Conservation (phyloP, 2,113 vertebrate genomes). For the Coracopsis vasa region DNA sequence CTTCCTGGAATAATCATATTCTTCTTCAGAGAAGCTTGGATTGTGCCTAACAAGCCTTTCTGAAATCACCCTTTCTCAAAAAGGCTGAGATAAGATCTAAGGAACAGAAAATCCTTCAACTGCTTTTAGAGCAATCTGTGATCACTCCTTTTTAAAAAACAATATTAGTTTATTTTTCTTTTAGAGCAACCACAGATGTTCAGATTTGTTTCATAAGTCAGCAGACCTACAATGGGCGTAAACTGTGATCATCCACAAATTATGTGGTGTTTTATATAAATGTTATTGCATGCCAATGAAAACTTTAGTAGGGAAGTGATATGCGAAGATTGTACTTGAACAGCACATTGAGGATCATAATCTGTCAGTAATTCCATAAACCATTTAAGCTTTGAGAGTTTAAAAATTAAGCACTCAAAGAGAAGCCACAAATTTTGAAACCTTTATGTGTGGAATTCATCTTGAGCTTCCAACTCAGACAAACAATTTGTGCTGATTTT, state of each 20-base stretch:
- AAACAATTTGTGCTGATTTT: background rate
- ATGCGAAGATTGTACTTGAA: background rate
- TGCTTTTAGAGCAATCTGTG: slow-evolving; percentile 37
- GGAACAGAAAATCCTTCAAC: slow-evolving; percentile 27
- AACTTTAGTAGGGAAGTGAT: background rate
- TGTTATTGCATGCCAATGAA: background rate
- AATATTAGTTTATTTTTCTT: slow-evolving; percentile 51
- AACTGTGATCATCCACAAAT: slow-evolving; percentile 24
- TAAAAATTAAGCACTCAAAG: background rate
- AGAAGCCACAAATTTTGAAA: slow-evolving; percentile 1
- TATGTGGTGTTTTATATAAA: slow-evolving; percentile 12
- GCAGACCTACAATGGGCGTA: slow-evolving; percentile 7
- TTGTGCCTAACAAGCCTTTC: background rate
- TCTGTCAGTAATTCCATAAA: background rate
- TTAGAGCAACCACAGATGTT: slow-evolving; percentile 46
- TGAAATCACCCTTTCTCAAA: background rate
- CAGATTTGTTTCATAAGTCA: background rate
- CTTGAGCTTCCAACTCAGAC: background rate
- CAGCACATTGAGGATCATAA: background rate
- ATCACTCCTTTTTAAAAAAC: slow-evolving; percentile 1
- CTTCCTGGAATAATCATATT: background rate
- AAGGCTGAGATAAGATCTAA: slow-evolving; percentile 32
- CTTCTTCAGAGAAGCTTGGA: slow-evolving; percentile 10
- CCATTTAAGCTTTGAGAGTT: background rate
- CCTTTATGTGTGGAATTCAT: background rate